Evolutionary conservation across 1,140 invertebrate species (phyloP), one percentile per base, ranked within the genome.

Genomic region (Aethina tumida): DNA sequence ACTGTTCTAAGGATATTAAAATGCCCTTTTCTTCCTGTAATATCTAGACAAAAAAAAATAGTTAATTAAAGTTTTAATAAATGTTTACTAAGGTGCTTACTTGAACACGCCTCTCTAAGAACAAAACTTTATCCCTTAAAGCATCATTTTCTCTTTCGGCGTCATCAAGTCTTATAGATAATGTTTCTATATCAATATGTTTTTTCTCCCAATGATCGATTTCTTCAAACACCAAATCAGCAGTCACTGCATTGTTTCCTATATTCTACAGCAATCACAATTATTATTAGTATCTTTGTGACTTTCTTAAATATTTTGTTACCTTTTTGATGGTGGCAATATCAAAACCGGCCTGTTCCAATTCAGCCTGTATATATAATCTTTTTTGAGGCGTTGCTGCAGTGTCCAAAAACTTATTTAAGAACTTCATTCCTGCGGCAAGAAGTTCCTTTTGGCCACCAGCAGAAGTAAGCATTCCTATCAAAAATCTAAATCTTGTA

Each of bases 341-440:
- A 49, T 88, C 81, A 32, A 90, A 74, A 5, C 86, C 86, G 12
- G 87, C 86, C 56, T 87, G 82, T 49, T 82, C 79, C 16, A 92
- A 62, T 60, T 91, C 86, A 5, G 89, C 85, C 64, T 96, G 91
- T 28, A 95, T 77, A 59, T 92, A 91, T 6, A 96, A 71, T 43
- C 79, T 75, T 19, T 81, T 74, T 50, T 89, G 84, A 0, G 79
- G 66, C 12, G 71, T 73, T 0, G 76, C 75, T 0, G 84, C 76
- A 5, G 82, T 84, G 41, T 77, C 71, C 9, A 93, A 61, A 45
- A 94, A 78, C 1, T 78, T 75, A 50, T 93, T 93, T 14, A 95
- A 67, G 56, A 94, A 92, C 28, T 77, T 76, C 18, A 96, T 66
- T 5, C 87, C 88, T 4, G 80, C 77, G n/a, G 80, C 73, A 53